phyloP scores from a whole-genome alignment of 2,113 vertebrate species.

The Elanus axillaris region DNA sequence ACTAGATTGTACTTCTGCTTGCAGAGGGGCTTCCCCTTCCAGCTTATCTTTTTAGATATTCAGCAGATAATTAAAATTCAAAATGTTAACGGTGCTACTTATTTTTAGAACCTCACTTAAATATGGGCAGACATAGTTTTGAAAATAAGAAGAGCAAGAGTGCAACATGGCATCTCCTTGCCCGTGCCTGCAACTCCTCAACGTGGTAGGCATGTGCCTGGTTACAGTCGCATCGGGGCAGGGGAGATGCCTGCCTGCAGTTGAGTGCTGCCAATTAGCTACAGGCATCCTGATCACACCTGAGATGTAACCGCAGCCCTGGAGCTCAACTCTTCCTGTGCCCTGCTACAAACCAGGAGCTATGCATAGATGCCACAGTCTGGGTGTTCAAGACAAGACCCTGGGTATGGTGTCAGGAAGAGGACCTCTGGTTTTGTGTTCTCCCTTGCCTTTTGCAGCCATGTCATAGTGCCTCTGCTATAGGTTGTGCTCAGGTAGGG shows the following conservation, averaged over 20 bases:
- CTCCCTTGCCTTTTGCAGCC: background rate
- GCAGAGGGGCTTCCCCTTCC: conserved; percentile 33
- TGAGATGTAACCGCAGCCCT: background rate
- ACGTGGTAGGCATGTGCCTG: rapidly evolving
- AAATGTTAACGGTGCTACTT: background rate
- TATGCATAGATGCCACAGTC: background rate
- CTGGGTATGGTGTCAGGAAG: background rate
- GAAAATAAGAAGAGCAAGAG: background rate
- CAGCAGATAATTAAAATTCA: conserved; percentile 49
- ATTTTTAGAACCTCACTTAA: conserved; percentile 23
- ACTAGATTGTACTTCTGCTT: background rate
- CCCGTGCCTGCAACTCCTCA: background rate
- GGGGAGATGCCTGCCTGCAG: background rate
- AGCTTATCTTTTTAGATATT: conserved; percentile 47
- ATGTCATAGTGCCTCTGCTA: background rate
- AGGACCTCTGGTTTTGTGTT: background rate
- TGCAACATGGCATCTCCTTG: background rate
- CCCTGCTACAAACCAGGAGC: background rate
- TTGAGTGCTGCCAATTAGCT: background rate
- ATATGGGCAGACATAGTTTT: background rate
- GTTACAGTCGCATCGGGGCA: rapidly evolving
- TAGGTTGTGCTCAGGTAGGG: background rate
- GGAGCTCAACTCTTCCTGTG: background rate
- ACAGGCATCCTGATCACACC: background rate
- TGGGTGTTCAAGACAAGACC: background rate